Evolutionary conservation across 2,888 invertebrate genomes (phyloP), one percentile per base, ranked within the genome.

Genomic region (Hirtodrosophila duncani): DNA sequence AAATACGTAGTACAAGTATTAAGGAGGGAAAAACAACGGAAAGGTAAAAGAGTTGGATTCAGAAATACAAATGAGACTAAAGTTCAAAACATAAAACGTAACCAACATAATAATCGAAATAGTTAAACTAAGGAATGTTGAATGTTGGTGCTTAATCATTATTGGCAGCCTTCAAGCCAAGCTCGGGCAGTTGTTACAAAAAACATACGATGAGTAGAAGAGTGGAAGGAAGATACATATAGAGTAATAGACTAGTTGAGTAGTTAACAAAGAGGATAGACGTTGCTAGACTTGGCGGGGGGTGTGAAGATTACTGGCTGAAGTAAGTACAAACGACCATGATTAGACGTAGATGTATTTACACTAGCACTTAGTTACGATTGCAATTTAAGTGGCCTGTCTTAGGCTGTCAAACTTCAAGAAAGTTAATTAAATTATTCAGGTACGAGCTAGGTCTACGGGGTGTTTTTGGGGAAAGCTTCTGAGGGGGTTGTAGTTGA

Each of bases 371-470:
- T 39, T 13, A 17, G 33, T 24, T 14, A 9, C 58, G 36, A 55
- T 65, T 81, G 79, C 75, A 74, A 72, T 81, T 81, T 43, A 72
- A 81, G 72, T 78, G 71, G 66, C 57, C 51, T 34, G 50, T 57
- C 39, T 43, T 49, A 29, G 33, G 64, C 50, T 57, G 39, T 55
- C 52, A 67, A 77, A 77, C 57, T 81, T 61, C 68, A 81, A 81
- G 81, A 75, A 75, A 75, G 82, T 75, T 75, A 81, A 81, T 80
- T 52, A 80, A 75, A 81, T 67, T 81, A 60, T 42, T 31, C 31
- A 29, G 23, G 44, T 21, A 11, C 26, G 11, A 45, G 50, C 43
- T 33, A 29, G 38, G 33, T 10, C 16, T 30, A 13, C 14, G 11
- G 27, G 27, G 7, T 9, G 16, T 20, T 29, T 30, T 33, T 34